Percentiles rank a stretch among this genome's conserved stretches.
phyloP scores from a whole-genome alignment of 2,113 vertebrate species.

The Sakesphorus luctuosus region DNA sequence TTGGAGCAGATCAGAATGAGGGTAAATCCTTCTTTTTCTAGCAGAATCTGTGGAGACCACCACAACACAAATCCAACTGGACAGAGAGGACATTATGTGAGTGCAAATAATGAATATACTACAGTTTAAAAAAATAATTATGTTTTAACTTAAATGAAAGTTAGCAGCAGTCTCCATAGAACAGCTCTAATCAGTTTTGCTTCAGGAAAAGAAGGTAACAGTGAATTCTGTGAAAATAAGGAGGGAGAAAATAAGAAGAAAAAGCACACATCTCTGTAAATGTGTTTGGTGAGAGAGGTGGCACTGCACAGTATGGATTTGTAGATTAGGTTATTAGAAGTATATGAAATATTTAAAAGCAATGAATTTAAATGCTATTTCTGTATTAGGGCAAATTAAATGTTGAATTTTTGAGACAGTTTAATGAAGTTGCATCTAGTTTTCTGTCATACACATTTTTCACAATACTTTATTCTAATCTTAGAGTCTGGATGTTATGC shows the following conservation, averaged over 20 bases:
- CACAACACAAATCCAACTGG: background rate
- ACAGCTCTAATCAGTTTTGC: background rate
- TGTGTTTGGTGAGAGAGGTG: background rate
- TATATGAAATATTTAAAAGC: conserved; percentile 37
- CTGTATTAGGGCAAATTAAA: background rate
- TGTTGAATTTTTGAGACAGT: background rate
- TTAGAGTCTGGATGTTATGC: background rate
- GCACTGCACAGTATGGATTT: background rate
- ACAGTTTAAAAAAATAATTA: background rate
- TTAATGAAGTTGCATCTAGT: background rate
- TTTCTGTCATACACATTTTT: background rate
- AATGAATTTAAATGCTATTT: conserved; percentile 27
- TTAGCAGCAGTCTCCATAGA: background rate
- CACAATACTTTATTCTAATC: background rate
- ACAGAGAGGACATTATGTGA: background rate
- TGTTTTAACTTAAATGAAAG: background rate
- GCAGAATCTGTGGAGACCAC: background rate
- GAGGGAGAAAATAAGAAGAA: background rate
- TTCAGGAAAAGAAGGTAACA: background rate
- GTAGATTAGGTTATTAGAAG: conserved; percentile 21
- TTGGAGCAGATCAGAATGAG: background rate
- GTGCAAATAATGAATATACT: background rate
- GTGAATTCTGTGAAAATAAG: background rate
- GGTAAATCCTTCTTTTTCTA: background rate
- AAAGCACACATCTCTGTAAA: background rate